Base-by-base conservation (phyloP, 1,140 invertebrate genomes). In the Carposina sasakii region DNA sequence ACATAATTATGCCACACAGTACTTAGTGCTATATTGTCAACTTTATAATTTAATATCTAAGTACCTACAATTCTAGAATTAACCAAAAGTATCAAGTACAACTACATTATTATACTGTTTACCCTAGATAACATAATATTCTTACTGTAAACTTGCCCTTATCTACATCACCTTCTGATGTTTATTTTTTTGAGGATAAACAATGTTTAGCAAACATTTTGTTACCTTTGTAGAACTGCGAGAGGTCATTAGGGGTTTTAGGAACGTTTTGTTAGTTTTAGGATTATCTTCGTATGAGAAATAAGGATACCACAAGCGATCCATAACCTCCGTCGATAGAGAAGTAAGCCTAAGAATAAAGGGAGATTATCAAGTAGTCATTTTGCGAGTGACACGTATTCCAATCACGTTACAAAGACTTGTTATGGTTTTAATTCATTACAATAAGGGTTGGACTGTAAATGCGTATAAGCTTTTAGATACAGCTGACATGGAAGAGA, bases 401-500 rank as follows among this genome's bases (percentile, higher is more conserved):
- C 52, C 26, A 50, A 45, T 53, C 24, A 43, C 61, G 65, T 54
- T 71, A 65, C 13, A 48, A 22, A 8, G 61, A 75, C 76, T 74
- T 63, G 76, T 24, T 52, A 52, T 26, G 43, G 42, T 71, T 81
- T 83, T 83, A 81, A 83, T 77, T 83, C 76, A 83, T 83, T 83
- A 78, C 63, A 67, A 67, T 55, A 31, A 50, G 39, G 57, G 65
- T 63, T 67, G 69, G 55, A 57, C 36, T 40, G 54, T 63, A 75
- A 78, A 81, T 83, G 77, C 79, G 77, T 83, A 78, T 78, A 73
- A 81, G 79, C 76, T 76, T 76, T 74, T 72, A 74, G 69, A 36
- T 81, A 83, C 75, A 83, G 76, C 74, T 83, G 76, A 81, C 79
- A 81, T 74, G 53, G 70, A 73, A 72, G 74, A n/a, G n/a, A n/a